Evolutionary conservation across 1,140 invertebrate genomes (phyloP).

Genomic region (Drosophila pectinifera): DNA sequence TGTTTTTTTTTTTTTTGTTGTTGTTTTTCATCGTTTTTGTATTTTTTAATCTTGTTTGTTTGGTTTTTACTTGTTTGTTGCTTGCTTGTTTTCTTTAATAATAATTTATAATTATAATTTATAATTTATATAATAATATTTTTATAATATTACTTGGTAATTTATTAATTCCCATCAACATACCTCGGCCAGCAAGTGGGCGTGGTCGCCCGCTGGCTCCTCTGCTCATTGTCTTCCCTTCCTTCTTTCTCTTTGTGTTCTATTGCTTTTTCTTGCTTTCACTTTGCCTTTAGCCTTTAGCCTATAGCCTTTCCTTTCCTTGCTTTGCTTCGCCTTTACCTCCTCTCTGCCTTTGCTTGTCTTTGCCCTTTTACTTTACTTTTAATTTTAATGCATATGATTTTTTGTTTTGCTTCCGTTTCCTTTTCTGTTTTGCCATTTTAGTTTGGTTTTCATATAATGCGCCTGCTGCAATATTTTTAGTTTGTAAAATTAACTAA

Average conservation of each 20-base stretch:
- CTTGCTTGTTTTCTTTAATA: slow-evolving; percentile 69
- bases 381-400: slow-evolving; percentile 73
- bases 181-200: slow-evolving; percentile 25
- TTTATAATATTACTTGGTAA: slow-evolving; percentile 84
- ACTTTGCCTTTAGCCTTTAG: slow-evolving; percentile 18
- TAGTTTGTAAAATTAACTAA: slow-evolving; percentile 73
- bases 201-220: background rate
- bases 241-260: slow-evolving; percentile 3
- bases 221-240: background rate
- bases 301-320: slow-evolving; percentile 3
- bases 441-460: slow-evolving; percentile 64
- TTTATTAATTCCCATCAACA: slow-evolving; percentile 76
- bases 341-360: slow-evolving; percentile 17
- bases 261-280: slow-evolving; percentile 11
- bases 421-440: slow-evolving; percentile 49
- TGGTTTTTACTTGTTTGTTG: slow-evolving; percentile 56
- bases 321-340: slow-evolving; percentile 8
- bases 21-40: slow-evolving; percentile 38
- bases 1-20: slow-evolving; percentile 52
- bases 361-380: slow-evolving; percentile 48
- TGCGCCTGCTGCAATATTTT: slow-evolving; percentile 64
- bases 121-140: slow-evolving; percentile 82
- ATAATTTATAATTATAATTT: slow-evolving; percentile 78
- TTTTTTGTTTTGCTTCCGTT: slow-evolving; percentile 50
- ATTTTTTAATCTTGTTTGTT: slow-evolving; percentile 66